Evolutionary conservation across 2,113 vertebrate genomes (phyloP).

Genomic region (Parotia lawesii): DNA sequence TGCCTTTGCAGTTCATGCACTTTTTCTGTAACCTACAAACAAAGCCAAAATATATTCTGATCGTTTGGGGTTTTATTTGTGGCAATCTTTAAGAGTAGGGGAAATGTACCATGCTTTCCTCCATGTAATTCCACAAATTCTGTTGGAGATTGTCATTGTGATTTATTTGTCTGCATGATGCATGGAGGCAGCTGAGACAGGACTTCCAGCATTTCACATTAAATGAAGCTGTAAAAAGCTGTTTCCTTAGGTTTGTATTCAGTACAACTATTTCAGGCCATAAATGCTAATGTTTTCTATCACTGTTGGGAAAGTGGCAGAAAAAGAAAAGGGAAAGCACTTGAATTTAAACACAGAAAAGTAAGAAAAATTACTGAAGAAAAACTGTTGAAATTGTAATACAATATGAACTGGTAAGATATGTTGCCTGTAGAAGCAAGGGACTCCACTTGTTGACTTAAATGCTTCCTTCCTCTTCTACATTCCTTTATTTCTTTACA

Average conservation of each 20-base stretch:
- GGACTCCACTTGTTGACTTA: neutral
- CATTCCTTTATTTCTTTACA: neutral
- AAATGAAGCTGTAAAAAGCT: neutral
- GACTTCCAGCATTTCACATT: neutral
- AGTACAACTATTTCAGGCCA: neutral
- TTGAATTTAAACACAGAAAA: neutral
- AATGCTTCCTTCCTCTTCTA: neutral
- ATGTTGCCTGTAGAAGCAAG: neutral
- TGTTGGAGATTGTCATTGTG: neutral
- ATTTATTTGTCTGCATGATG: neutral
- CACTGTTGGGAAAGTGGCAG: neutral
- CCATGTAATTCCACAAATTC: neutral
- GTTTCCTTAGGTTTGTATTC: neutral
- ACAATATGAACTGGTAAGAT: neutral
- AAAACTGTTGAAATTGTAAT: neutral
- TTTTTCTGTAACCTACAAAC: neutral
- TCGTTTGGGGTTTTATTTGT: neutral
- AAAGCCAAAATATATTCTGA: neutral
- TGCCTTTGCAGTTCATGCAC: neutral
- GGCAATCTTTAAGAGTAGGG: neutral
- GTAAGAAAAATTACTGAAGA: neutral
- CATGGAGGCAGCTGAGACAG: accelerated
- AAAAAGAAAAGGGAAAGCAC: neutral
- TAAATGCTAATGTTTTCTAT: neutral
- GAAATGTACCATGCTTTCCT: neutral